Percentiles rank a stretch among this genome's conserved stretches.
These are phyloP conservation scores for Macrochelys suwanniensis DNA, from an alignment of 2,797 vertebrate genomes.

Conservation along the genomic window DNA sequence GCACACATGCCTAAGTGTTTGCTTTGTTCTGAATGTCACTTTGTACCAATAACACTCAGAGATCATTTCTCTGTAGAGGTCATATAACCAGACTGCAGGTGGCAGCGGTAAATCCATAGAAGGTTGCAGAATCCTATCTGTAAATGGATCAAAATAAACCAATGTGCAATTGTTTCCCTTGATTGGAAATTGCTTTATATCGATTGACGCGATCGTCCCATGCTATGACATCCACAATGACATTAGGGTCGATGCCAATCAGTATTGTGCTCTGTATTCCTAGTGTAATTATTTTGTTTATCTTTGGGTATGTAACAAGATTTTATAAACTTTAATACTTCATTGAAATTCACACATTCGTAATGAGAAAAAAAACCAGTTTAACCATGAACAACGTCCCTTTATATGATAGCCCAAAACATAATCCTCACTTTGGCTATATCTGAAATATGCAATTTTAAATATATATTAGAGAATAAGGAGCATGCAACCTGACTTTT, in stretches of 20 bases:
- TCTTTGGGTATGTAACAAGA: background rate
- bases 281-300: background rate
- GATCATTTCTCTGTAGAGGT: background rate
- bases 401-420: background rate
- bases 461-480: background rate
- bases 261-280: background rate
- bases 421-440: background rate
- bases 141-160: constrained; percentile 40
- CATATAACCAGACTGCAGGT: constrained; percentile 14
- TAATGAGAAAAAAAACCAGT: background rate
- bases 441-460: background rate
- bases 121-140: constrained; percentile 14
- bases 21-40: constrained; percentile 18
- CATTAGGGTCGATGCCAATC: background rate
- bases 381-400: background rate
- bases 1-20: background rate
- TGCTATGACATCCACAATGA: constrained; percentile 23
- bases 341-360: background rate
- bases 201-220: constrained; percentile 36
- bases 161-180: constrained; percentile 14
- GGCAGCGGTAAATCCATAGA: constrained; percentile 52
- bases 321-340: background rate
- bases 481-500: background rate
- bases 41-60: background rate
- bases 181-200: constrained; percentile 46